Evolutionary conservation across 2,113 vertebrate species (phyloP), one percentile per base, ranked within the genome.

Genomic region (Urocynchramus pylzowi): DNA sequence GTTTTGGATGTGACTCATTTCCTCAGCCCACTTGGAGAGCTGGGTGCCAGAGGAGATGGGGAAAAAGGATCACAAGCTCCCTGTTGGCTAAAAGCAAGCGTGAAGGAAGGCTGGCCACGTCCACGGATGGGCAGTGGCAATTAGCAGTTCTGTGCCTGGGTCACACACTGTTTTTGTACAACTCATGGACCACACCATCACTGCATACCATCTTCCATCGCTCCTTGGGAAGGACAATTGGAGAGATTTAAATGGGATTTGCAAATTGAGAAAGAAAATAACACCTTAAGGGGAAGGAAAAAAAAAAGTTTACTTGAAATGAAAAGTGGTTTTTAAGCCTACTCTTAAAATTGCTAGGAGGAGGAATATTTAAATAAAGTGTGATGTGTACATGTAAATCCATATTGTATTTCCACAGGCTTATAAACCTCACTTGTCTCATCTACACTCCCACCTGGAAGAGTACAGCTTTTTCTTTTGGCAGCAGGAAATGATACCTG

Each of bases 1-100:
- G 16, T 61, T 93, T 90, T 57, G 63, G 67, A 85, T 61, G 23
- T 94, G 92, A 94, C 85, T 93, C 85, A 88, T 80, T 92, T 96
- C 95, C 75, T 90, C 79, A 80, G 76, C 85, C 78, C 78, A 69
- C 78, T 73, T 64, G 16, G 49, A 16, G 44, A 79, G 17, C 16
- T 7, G 1, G 39, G 33, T 92, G 44, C 21, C 5, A 9, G 73
- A 69, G 33, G 8, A 67, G 74, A n/a, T 8, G 3, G 19, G 21
- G 1, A 4, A 15, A 49, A 80, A 14, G 68, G 37, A 63, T 84
- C 45, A 11, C 9, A 31, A 49, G 6, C 8, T 89, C 28, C 22
- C 10, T 1, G 1, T 1, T 26, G 33, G 50, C 54, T 81, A 19
- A 45, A 87, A 53, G 45, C 26, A 20, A 50, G 41, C 1, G 0